phyloP scores from a whole-genome alignment of 1,140 invertebrate genomes.

The Eumeta japonica region DNA sequence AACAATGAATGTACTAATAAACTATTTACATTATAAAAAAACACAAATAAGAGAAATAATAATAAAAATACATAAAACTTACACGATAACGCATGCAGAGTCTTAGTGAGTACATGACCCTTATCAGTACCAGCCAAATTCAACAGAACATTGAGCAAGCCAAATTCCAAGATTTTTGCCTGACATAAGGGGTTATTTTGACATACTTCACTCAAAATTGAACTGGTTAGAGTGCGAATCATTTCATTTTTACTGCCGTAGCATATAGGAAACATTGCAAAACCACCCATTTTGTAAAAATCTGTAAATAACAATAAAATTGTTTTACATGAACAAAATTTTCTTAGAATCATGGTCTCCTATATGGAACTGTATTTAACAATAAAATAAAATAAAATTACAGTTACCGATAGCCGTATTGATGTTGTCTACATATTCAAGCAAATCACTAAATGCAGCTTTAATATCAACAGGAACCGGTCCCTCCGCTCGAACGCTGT shows the following conservation, averaged over 20 bases:
- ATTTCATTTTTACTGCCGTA: slow-evolving; percentile 62
- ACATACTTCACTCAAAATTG: slow-evolving; percentile 69
- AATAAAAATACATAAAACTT: too few relatives aligned
- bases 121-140: slow-evolving; percentile 64
- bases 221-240: slow-evolving; percentile 64
- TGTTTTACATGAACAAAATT: too few relatives aligned
- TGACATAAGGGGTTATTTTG: slow-evolving; percentile 83
- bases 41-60: too few relatives aligned
- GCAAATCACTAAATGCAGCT: slow-evolving; percentile 62
- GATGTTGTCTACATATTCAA: slow-evolving; percentile 67
- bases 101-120: slow-evolving; percentile 64
- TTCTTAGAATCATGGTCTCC: too few relatives aligned
- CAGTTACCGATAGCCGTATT: slow-evolving; percentile 70
- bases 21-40: too few relatives aligned
- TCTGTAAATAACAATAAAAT: slow-evolving; percentile 51
- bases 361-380: too few relatives aligned
- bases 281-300: slow-evolving; percentile 80
- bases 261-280: slow-evolving; percentile 66
- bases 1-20: too few relatives aligned
- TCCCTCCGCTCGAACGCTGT: slow-evolving; percentile 50
- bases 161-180: slow-evolving; percentile 61
- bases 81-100: slow-evolving; percentile 76
- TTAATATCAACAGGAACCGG: slow-evolving; percentile 58
- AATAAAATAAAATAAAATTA: slow-evolving; percentile 5
- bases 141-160: slow-evolving; percentile 65